These are phyloP conservation scores for Crotalus viridis DNA, from an alignment of 2,113 vertebrate species.

Conservation along the genomic window DNA sequence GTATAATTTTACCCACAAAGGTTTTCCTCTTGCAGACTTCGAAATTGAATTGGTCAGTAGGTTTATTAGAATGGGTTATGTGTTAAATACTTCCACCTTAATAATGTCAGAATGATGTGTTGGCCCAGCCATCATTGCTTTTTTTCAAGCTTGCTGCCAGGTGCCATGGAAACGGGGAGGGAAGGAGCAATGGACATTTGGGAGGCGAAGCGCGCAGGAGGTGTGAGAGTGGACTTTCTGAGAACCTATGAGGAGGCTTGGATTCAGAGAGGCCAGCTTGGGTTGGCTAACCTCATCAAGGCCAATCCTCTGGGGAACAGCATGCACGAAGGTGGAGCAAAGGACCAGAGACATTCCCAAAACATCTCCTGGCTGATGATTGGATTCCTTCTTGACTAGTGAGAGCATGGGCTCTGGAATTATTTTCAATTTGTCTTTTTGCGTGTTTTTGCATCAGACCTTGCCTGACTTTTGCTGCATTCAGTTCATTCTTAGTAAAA, in stretches of 20 bases:
- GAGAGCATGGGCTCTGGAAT: not conserved
- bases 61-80: not conserved
- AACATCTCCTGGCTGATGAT: not conserved
- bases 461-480: not conserved
- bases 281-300: not conserved
- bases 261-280: not conserved
- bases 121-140: not conserved
- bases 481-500: not conserved
- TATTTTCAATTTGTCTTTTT: not conserved
- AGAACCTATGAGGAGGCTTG: not conserved
- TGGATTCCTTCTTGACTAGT: not conserved
- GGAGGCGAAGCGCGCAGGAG: not conserved
- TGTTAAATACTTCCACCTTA: not conserved
- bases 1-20: not conserved
- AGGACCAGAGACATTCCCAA: not conserved
- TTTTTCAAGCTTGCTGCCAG: not conserved
- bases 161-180: not conserved
- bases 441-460: not conserved
- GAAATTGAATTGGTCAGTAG: not conserved
- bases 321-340: rapidly evolving
- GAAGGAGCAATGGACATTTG: not conserved
- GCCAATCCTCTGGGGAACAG: not conserved
- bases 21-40: not conserved
- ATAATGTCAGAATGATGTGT: not conserved
- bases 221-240: not conserved